A percentile compares a stretch with the other conserved stretches of the same genome.
Conservation (phyloP, 2,113 vertebrate genomes). For the Chascanopsetta lugubris region DNA sequence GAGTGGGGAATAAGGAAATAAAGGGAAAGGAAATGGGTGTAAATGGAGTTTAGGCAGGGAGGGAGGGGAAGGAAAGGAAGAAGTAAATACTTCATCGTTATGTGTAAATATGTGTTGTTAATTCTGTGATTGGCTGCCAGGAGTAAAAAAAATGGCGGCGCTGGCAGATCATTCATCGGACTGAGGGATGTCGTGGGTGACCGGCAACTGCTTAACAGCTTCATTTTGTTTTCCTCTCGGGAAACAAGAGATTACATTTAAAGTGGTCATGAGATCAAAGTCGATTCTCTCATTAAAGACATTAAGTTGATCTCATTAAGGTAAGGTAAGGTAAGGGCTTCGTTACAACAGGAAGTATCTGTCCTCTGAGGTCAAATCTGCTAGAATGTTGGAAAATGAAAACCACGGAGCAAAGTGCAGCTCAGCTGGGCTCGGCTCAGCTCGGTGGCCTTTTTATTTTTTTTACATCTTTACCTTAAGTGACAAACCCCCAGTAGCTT, state of each 20-base stretch:
- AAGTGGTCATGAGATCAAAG: conserved; percentile 49
- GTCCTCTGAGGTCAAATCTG: conserved; percentile 4
- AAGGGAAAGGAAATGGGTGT: no score
- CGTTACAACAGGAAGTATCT: conserved; percentile 48
- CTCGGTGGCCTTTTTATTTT: conserved; percentile 31
- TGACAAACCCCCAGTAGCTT: conserved; percentile 71
- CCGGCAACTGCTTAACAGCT: conserved; percentile 9
- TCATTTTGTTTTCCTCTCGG: not conserved
- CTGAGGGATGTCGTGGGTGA: not conserved
- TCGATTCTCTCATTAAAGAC: conserved; percentile 60
- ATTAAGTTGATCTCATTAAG: conserved; percentile 67
- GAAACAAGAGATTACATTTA: conserved; percentile 34
- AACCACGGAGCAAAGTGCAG: conserved; percentile 14
- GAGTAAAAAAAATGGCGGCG: conserved; percentile 24
- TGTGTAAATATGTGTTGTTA: no score
- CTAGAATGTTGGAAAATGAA: conserved; percentile 18
- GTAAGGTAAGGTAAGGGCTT: no score
- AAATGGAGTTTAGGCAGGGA: no score
- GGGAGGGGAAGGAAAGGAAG: no score
- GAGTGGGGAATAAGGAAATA: no score
- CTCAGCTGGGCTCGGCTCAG: conserved; percentile 57
- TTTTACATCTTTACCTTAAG: conserved; percentile 76
- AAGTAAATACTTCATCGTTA: no score
- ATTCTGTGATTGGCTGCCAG: conserved; percentile 23
- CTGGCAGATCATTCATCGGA: conserved; percentile 4